Base-by-base conservation (phyloP, 2,797 vertebrate genomes). In the Adrianichthys oophorus region DNA sequence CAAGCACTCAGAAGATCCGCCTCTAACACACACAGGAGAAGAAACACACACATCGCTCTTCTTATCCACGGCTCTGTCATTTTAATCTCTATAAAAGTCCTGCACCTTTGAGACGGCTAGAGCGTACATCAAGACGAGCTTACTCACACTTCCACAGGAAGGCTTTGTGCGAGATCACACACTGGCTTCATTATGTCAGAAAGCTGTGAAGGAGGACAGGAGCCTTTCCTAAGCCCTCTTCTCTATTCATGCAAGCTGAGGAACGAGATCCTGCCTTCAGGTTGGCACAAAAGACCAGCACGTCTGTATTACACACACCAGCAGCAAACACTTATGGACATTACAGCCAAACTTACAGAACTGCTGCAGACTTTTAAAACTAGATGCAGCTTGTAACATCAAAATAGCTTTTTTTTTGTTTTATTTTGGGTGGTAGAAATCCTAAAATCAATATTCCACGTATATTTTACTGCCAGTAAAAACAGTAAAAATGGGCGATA, bases 111-210 rank as follows among this genome's bases (percentile, higher is more conserved):
- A 82, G 70, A 45, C 12, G 61, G 63, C 49, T 41, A 59, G 37
- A 55, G 59, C 17, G 41, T 19, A 37, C 55, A 62, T 69, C 42
- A 15, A 59, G 64, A 74, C 55, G 15, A 40, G 70, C 66, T 62
- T 49, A 61, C 60, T 68, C 52, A n/a, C 52, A 70, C 73, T 61
- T 54, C 17, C 56, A 61, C 46, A 32, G 66, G 56, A 51, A 65
- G 59, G 58, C 26, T 60, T 65, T 63, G 72, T 29, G 54, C 3
- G 65, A 50, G 74, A 76, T 78, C 70, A 73, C 80, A 79, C 66
- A 37, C 60, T 10, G 63, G 78, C 70, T 79, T 80, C 78, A 80
- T 84, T 80, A 80, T 79, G 79, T 79, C 65, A 75, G 56, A 69
- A 69, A 75, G 65, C 73, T 76, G 71, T 70, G 64, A 62, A 77